Evolutionary conservation across 2,888 invertebrate genomes (phyloP).

Genomic region (Drosophila incognita): DNA sequence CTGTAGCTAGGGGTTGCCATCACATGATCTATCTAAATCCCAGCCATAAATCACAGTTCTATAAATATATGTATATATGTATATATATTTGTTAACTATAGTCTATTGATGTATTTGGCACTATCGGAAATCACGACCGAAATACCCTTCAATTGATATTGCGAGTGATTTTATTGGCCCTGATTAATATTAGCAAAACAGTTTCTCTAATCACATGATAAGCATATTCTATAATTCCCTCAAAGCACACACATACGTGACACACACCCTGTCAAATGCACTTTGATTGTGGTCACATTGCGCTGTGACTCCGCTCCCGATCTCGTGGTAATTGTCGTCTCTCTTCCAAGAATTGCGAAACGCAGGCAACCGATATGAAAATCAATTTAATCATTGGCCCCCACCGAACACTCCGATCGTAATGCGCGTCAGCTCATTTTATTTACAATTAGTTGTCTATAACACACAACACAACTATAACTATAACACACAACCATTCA

Average conservation of each 20-base stretch:
- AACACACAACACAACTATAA: constrained; percentile 20
- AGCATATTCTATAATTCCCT: constrained; percentile 68
- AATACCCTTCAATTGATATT: constrained; percentile 79
- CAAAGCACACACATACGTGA: constrained; percentile 10
- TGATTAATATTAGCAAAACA: constrained; percentile 77
- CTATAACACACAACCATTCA: not conserved
- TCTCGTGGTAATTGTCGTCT: constrained; percentile 31
- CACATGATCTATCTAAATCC: constrained; percentile 68
- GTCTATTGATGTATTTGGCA: not conserved
- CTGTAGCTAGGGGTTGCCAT: constrained; percentile 17
- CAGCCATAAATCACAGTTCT: constrained; percentile 51
- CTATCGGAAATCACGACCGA: constrained; percentile 68
- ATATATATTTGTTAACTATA: not conserved
- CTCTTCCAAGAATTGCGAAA: constrained; percentile 39
- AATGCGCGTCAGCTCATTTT: constrained; percentile 66
- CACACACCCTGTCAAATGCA: constrained; percentile 13
- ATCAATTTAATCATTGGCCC: constrained; percentile 72
- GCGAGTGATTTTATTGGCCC: constrained; percentile 64
- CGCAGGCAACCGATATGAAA: constrained; percentile 62
- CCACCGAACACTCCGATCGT: constrained; percentile 19
- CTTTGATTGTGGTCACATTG: constrained; percentile 25
- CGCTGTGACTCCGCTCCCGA: constrained; percentile 15
- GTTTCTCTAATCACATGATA: constrained; percentile 76
- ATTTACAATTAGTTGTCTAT: constrained; percentile 75
- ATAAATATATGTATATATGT: constrained; percentile 5